Percentiles rank a stretch among this genome's conserved stretches.
Evolutionary conservation across 2,888 invertebrate genomes (phyloP).

Genomic region (Thymelicus acteon): DNA sequence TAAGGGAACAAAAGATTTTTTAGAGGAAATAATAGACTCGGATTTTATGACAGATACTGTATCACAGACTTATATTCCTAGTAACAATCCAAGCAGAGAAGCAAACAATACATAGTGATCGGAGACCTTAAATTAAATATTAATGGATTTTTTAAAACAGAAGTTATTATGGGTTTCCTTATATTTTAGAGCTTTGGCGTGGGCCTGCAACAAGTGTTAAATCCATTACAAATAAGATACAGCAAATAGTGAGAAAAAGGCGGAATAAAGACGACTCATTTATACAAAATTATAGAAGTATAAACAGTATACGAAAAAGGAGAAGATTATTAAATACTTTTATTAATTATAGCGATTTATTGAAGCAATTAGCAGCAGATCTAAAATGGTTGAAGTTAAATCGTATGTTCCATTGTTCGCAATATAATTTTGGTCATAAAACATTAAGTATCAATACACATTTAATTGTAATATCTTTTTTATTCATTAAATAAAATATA

Average conservation of each 20-base stretch:
- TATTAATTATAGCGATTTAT: constrained; percentile 48
- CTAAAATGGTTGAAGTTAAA: constrained; percentile 52
- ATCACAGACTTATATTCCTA: constrained; percentile 19
- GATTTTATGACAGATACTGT: constrained; percentile 61
- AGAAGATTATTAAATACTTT: constrained; percentile 21
- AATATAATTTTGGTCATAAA: constrained; percentile 37
- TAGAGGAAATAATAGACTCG: constrained; percentile 74
- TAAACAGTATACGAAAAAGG: constrained; percentile 9
- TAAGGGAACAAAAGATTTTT: constrained; percentile 67
- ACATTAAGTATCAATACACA: not conserved
- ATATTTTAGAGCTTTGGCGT: constrained; percentile 13
- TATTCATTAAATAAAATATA: constrained; percentile 14
- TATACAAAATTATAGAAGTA: constrained; percentile 5
- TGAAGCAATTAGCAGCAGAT: constrained; percentile 51
- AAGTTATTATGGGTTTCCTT: constrained; percentile 8
- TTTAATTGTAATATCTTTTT: not conserved
- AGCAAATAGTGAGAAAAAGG: constrained; percentile 33
- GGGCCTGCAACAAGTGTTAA: not conserved
- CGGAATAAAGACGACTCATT: constrained; percentile 10
- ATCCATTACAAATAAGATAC: not conserved
- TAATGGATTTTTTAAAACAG: not conserved
- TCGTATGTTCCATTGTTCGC: constrained; percentile 51
- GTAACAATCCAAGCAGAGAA: not conserved
- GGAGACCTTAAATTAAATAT: not conserved
- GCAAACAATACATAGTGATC: not conserved